Evolutionary conservation across 1,140 invertebrate species (phyloP).

Genomic region (Druon quercuslanigerum): DNA sequence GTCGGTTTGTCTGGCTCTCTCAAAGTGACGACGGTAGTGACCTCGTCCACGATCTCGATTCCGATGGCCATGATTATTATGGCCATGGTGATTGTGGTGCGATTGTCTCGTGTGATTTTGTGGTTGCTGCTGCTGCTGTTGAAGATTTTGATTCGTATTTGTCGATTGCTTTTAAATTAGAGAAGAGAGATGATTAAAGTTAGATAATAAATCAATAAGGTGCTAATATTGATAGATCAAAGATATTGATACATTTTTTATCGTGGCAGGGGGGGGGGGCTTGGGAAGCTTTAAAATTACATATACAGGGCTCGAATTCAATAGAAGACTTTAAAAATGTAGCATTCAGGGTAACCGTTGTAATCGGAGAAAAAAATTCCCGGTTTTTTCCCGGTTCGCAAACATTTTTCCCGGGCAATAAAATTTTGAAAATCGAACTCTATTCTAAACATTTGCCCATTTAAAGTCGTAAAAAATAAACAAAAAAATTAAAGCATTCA

Average conservation of each 20-base stretch:
- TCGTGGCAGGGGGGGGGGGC: too few relatives aligned
- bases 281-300: too few relatives aligned
- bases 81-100: constrained; percentile 58
- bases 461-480: too few relatives aligned
- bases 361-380: too few relatives aligned
- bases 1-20: constrained; percentile 66
- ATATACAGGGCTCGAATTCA: too few relatives aligned
- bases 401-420: too few relatives aligned
- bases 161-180: constrained; percentile 41
- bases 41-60: constrained; percentile 64
- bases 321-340: too few relatives aligned
- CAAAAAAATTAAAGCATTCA: too few relatives aligned
- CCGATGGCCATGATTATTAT: constrained; percentile 55
- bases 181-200: constrained; percentile 1
- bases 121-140: constrained; percentile 53
- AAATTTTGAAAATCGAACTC: too few relatives aligned
- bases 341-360: too few relatives aligned
- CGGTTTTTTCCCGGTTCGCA: too few relatives aligned
- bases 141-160: constrained; percentile 53
- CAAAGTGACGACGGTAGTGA: constrained; percentile 66
- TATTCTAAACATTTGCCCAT: too few relatives aligned
- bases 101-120: constrained; percentile 59
- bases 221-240: background rate
- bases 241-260: background rate
- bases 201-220: background rate